Evolutionary conservation across 2,113 vertebrate species (phyloP), one percentile per base, ranked within the genome.

Genomic region (Oophaga pumilio): DNA sequence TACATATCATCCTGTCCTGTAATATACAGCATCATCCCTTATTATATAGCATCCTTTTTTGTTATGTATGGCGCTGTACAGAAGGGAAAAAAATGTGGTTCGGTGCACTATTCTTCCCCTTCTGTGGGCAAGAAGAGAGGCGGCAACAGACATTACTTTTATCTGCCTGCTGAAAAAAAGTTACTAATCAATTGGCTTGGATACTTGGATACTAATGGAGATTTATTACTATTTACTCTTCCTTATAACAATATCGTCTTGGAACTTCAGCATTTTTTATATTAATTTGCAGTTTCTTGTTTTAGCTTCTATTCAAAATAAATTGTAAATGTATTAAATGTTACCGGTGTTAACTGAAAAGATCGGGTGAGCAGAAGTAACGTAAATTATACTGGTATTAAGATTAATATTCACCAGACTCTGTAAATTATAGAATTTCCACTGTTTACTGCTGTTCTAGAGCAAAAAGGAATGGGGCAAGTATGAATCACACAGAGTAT

Each of bases 401-500:
- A 77, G 84, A 85, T 85, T 28, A 77, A 85, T 85, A 53, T 26
- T 77, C n/a, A 24, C 13, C 33, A 50, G 57, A 33, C 82, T 7
- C 17, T 73, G 28, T 43, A 73, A 73, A 49, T 71, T 14, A 71
- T 49, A 49, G 15, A 6, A 17, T 8, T 15, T 71, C 17, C 33
- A 71, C 6, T 71, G 26, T 8, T 33, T 28, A 6, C 14, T 64
- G 28, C 17, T 33, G 69, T 73, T 49, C 1, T 73, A 49, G 17
- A 33, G 20, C 4, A 33, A 71, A 69, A 24, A 28, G 11, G 24
- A 69, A 28, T 6, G 24, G 6, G 4, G 22, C 20, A 64, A 1
- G 60, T 59, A 59, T 15, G 7, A 43, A 43, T 43, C 33, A 43
- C 33, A 43, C 33, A 43, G 33, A 43, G 33, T 4, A 43, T 43